Conservation (phyloP, 2,888 invertebrate species). For the Drosophila basisetae region DNA sequence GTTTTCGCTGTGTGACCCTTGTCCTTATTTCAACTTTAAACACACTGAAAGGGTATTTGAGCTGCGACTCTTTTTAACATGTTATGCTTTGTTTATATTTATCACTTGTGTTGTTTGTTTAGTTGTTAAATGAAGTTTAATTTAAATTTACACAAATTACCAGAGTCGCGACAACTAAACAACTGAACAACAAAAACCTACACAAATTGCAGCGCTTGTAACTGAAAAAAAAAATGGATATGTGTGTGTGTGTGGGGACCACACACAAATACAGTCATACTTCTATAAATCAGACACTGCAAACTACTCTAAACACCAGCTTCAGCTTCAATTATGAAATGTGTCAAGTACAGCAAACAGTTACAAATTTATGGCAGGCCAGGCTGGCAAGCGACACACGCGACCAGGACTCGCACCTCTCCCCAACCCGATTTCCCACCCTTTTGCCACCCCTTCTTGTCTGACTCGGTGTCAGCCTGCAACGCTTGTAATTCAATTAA, state of each 20-base stretch:
- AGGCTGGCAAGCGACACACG: conserved; percentile 58
- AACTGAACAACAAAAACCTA: conserved; percentile 57
- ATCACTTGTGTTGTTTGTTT: conserved; percentile 43
- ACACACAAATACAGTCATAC: neutral
- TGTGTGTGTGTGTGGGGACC: conserved; percentile 2
- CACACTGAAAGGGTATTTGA: conserved; percentile 15
- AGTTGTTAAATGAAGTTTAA: conserved; percentile 63
- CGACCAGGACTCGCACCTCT: conserved; percentile 45
- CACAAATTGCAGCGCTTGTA: conserved; percentile 37
- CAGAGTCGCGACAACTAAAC: conserved; percentile 37
- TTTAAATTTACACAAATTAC: conserved; percentile 62
- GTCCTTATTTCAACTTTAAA: neutral
- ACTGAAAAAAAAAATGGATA: neutral
- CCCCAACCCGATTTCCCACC: neutral
- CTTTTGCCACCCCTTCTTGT: conserved; percentile 6
- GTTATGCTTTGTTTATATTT: conserved; percentile 1
- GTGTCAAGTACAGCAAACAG: conserved; percentile 79
- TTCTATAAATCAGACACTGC: conserved; percentile 25
- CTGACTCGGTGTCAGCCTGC: conserved; percentile 25
- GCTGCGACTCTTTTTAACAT: neutral
- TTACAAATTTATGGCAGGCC: conserved; percentile 73
- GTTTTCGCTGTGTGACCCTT: neutral
- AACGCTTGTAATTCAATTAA: conserved; percentile 73
- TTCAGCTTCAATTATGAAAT: conserved; percentile 62
- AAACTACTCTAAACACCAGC: conserved; percentile 25